Percentiles rank a stretch among this genome's conserved stretches.
phyloP scores from a whole-genome alignment of 1,140 invertebrate genomes.

The Papilio polytes region DNA sequence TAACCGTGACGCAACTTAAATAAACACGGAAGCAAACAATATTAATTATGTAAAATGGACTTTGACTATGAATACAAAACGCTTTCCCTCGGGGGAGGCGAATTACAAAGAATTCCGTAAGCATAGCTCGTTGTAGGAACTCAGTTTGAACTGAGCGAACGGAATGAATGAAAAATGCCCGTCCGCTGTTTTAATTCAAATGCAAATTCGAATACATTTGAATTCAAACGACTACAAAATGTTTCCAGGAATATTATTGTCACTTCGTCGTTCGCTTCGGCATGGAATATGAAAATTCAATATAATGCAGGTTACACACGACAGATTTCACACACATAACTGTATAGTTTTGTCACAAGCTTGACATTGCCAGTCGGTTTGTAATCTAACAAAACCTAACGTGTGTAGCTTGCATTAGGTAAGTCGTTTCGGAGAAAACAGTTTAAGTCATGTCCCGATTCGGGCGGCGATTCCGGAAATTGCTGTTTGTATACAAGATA shows the following conservation, averaged over 20 bases:
- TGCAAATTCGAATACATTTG: constrained; percentile 58
- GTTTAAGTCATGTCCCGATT: background rate
- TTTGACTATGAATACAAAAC: constrained; percentile 6
- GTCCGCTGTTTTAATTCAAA: constrained; percentile 59
- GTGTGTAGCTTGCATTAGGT: background rate
- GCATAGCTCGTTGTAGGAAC: constrained; percentile 19
- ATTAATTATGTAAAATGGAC: constrained; percentile 28
- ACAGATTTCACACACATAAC: no score
- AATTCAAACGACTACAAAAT: constrained; percentile 55
- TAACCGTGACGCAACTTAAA: background rate
- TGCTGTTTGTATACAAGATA: background rate
- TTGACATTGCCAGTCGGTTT: no score
- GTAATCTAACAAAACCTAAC: no score
- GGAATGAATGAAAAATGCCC: constrained; percentile 42
- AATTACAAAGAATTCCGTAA: constrained; percentile 34
- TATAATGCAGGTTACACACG: no score
- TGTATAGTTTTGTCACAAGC: no score
- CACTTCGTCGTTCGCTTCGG: constrained; percentile 36
- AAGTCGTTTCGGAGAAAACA: background rate
- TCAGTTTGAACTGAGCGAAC: constrained; percentile 43
- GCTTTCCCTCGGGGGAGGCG: background rate
- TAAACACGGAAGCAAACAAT: constrained; percentile 26
- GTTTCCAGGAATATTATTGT: constrained; percentile 50
- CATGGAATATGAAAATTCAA: constrained; percentile 15
- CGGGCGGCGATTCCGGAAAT: background rate